phyloP scores from a whole-genome alignment of 2,113 vertebrate species.

The Ariopsis seemanni region DNA sequence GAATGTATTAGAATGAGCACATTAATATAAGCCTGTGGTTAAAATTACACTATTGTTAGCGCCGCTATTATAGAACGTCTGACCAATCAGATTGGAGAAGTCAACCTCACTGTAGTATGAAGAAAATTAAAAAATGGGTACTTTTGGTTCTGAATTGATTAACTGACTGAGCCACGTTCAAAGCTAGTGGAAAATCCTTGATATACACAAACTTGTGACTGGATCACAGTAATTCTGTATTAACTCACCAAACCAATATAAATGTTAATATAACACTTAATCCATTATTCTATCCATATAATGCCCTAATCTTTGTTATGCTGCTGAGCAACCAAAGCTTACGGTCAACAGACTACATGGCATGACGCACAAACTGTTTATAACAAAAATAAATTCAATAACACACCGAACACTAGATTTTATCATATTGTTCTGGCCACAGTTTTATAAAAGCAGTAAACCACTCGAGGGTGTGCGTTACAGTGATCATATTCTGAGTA shows the following conservation, averaged over 20 bases:
- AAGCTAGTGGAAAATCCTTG: not conserved
- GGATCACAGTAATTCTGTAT: not conserved
- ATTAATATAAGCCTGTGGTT: not conserved
- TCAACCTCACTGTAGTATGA: too few relatives aligned
- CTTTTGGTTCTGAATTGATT: not conserved
- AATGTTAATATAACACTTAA: not conserved
- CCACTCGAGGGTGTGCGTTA: not conserved
- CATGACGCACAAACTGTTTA: not conserved
- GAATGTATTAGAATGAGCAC: not conserved
- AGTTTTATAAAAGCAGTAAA: not conserved
- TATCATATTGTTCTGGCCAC: not conserved
- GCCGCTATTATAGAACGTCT: not conserved
- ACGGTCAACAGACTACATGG: too few relatives aligned
- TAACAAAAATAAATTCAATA: not conserved
- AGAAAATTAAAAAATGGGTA: not conserved
- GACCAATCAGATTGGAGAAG: not conserved
- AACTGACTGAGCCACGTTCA: not conserved
- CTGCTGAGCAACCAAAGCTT: not conserved
- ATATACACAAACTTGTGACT: not conserved
- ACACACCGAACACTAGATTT: not conserved
- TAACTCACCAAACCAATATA: not conserved
- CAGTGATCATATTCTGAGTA: not conserved
- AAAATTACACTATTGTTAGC: not conserved
- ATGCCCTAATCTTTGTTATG: not conserved
- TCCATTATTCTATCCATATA: not conserved